Evolutionary conservation across 2,888 invertebrate genomes (phyloP), one percentile per base, ranked within the genome.

Genomic region (Eupithecia abbreviata): DNA sequence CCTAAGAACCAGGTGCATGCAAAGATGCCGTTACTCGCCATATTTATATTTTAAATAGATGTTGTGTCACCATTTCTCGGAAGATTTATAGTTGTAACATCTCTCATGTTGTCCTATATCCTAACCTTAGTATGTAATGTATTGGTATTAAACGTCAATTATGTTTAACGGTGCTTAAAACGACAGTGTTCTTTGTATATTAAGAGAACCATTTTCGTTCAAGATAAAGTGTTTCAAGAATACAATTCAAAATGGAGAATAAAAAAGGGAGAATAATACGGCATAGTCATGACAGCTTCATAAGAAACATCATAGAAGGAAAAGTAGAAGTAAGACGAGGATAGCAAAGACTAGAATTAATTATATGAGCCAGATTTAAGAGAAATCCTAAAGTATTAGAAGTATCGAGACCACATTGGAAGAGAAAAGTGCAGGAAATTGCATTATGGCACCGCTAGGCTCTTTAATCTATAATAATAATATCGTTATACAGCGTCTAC

Each of bases 21-120:
- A 77, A 79, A 77, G 74, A 80, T 69, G 30, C 81, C 77, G 79
- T 81, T 82, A 80, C 77, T 41, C 67, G 77, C 82, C 82, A 80
- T 82, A 78, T 79, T 82, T 77, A 80, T 82, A 80, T 80, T 82
- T 80, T 80, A 79, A 80, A 77, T 75, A 79, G 78, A 79, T 47
- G 81, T 74, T 79, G 77, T 78, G 73, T 80, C 78, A 77, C 78
- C 75, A 76, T 73, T 78, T 78, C 79, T 73, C 62, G 68, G 78
- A 72, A 80, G 80, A 80, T 81, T 76, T 80, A 79, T 79, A 69
- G 75, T 70, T 73, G 5, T 43, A 47, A 18, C 66, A 66, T 69
- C 49, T 68, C 68, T 65, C 18, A 10, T 18, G 18, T 43, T 66
- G 68, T 10, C 55, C 41, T 41, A 51, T 62, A 62, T 30, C 62